Base-by-base conservation (phyloP, 2,888 invertebrate species). In the Protonemura montana region DNA sequence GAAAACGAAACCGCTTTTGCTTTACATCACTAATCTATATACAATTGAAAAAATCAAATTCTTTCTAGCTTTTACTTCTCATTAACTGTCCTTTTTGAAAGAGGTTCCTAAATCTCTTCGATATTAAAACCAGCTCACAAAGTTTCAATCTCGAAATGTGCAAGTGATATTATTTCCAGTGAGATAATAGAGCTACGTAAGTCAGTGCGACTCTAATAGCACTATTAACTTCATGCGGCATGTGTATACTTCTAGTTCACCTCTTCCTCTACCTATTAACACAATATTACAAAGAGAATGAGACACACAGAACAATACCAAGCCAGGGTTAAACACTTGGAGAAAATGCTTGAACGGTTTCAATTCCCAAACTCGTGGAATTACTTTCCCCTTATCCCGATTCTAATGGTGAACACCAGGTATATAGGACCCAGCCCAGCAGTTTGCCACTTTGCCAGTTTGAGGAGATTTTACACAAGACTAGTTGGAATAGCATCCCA, bases 271-370 rank as follows among this genome's bases (percentile, higher is more conserved):
- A 84, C 76, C 84, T 76, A 84, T 84, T 84, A 84, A 84, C 84
- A 84, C 84, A 59, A 84, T 59, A 84, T 84, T 84, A 76, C 76
- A 84, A 59, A 76, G 26, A 25, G 82, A 82, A 82, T 82, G 82
- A 82, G 82, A 82, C 82, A 41, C 42, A 16, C 84, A 28, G 84
- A 81, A 84, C 84, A 84, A 84, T 84, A 84, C 59, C 28, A 7
- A 27, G 25, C 13, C 76, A 42, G 26, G 84, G 76, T 76, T 76
- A 59, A 84, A 84, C 84, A 84, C 84, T 84, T 76, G 21, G 84
- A 84, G 84, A 84, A 84, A 84, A 84, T 84, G 84, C 76, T 84
- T 59, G 59, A 84, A 84, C 59, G 84, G 84, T 84, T 84, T 84
- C 84, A 84, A 84, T 84, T 84, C 76, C 84, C 84, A 84, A 84